Evolutionary conservation across 1,140 invertebrate species (phyloP).

Genomic region (Rhagoletis pomonella): DNA sequence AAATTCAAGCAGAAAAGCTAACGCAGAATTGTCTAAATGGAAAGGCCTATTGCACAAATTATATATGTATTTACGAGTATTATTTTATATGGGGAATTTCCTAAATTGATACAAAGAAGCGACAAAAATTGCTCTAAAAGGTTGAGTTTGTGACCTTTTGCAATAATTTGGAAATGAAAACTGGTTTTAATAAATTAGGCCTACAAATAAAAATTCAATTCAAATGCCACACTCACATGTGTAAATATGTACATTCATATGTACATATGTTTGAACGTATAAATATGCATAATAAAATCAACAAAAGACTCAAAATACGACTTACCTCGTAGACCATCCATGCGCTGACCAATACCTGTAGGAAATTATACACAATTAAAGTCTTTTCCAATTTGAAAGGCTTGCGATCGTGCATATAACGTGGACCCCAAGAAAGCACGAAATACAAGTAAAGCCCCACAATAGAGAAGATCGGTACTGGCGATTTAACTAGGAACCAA

Average conservation of each 20-base stretch:
- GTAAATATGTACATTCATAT: background rate
- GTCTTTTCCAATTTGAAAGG: conserved; percentile 85
- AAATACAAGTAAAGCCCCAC: conserved; percentile 83
- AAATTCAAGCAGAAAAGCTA: too few relatives aligned
- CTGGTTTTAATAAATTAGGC: background rate
- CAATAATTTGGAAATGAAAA: background rate
- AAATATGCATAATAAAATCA: conserved; percentile 28
- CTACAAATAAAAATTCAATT: background rate
- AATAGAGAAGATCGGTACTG: conserved; percentile 83
- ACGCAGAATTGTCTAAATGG: background rate
- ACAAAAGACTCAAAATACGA: conserved; percentile 27
- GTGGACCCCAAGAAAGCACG: conserved; percentile 84
- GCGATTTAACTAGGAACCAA: conserved; percentile 88
- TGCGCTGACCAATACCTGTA: conserved; percentile 84
- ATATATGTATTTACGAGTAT: background rate
- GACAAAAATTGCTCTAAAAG: background rate
- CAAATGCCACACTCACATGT: too few relatives aligned
- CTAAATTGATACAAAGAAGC: background rate
- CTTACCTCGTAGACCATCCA: conserved; percentile 84
- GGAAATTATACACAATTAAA: conserved; percentile 87
- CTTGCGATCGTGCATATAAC: conserved; percentile 86
- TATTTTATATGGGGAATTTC: background rate
- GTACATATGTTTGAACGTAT: background rate
- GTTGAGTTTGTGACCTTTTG: background rate
- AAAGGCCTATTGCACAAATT: background rate